Percentiles rank a stretch among this genome's conserved stretches.
phyloP scores from a whole-genome alignment of 2,113 vertebrate species.

The Toxostoma redivivum region DNA sequence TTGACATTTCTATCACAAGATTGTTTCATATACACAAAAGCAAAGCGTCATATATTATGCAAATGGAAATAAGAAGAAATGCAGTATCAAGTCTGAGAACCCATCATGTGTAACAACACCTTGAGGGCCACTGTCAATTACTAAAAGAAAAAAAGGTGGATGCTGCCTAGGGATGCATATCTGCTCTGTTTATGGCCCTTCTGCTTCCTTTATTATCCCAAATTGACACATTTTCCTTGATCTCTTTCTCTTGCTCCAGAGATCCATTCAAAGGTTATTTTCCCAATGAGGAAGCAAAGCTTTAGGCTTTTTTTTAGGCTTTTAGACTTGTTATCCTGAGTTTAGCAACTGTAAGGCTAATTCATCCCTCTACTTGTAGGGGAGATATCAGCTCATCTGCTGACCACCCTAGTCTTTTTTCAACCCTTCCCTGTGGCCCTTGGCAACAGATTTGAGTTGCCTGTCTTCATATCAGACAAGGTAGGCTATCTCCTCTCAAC shows the following conservation, averaged over 20 bases:
- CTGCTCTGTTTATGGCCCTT: constrained; percentile 60
- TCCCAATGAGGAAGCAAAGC: constrained; percentile 47
- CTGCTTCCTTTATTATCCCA: constrained; percentile 60
- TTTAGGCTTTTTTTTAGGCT: neutral
- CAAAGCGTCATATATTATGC: constrained; percentile 15
- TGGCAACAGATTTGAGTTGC: constrained; percentile 7
- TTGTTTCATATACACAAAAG: neutral
- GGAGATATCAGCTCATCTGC: constrained; percentile 45
- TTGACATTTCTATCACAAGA: neutral
- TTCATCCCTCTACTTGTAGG: constrained; percentile 14
- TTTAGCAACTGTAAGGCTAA: constrained; percentile 39
- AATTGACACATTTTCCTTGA: constrained; percentile 41
- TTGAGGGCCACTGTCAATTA: constrained; percentile 39
- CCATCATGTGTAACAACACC: neutral
- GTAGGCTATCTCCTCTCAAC: neutral
- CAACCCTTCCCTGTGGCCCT: constrained; percentile 10
- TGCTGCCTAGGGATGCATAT: constrained; percentile 42
- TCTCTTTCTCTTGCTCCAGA: constrained; percentile 47
- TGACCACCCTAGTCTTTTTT: neutral
- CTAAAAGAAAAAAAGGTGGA: constrained; percentile 38
- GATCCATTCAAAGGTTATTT: constrained; percentile 53
- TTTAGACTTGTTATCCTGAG: constrained; percentile 23
- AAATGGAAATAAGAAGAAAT: constrained; percentile 24
- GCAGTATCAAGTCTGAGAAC: neutral
- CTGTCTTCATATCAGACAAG: neutral